These are phyloP conservation scores for Tenrec ecaudatus DNA, from an alignment of 2,113 vertebrate genomes.

Conservation along the genomic window DNA sequence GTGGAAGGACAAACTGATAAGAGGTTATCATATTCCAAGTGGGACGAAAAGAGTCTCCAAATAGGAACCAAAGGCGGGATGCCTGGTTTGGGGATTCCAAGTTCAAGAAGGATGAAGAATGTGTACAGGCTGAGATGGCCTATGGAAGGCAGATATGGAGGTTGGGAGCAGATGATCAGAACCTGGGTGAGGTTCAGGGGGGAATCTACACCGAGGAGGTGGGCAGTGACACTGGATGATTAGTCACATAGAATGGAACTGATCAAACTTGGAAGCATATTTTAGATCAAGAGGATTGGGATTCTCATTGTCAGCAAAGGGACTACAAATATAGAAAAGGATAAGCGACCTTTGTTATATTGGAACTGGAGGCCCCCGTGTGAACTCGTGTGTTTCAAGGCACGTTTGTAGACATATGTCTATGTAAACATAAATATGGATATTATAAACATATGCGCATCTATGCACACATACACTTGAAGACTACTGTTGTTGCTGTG, in stretches of 20 bases:
- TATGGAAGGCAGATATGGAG: not conserved
- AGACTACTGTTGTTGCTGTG: no score
- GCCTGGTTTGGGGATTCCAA: not conserved
- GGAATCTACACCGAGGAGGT: not conserved
- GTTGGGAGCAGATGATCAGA: not conserved
- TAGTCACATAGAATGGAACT: not conserved
- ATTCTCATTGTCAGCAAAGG: not conserved
- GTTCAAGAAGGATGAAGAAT: not conserved
- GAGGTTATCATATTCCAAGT: not conserved
- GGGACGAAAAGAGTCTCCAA: not conserved
- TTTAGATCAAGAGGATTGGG: not conserved
- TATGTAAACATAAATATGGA: not conserved
- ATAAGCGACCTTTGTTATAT: not conserved
- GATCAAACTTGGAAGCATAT: not conserved
- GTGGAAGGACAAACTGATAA: not conserved
- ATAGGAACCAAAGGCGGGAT: not conserved
- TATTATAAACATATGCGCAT: no score
- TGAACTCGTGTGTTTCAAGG: not conserved
- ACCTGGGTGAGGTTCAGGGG: not conserved
- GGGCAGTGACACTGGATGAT: not conserved
- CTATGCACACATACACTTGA: no score
- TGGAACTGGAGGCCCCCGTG: not conserved
- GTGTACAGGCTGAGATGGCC: not conserved
- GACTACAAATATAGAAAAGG: not conserved
- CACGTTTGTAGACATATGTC: not conserved